Evolutionary conservation across 2,797 vertebrate species (phyloP).

Genomic region (Scolopax bukidnonensis): DNA sequence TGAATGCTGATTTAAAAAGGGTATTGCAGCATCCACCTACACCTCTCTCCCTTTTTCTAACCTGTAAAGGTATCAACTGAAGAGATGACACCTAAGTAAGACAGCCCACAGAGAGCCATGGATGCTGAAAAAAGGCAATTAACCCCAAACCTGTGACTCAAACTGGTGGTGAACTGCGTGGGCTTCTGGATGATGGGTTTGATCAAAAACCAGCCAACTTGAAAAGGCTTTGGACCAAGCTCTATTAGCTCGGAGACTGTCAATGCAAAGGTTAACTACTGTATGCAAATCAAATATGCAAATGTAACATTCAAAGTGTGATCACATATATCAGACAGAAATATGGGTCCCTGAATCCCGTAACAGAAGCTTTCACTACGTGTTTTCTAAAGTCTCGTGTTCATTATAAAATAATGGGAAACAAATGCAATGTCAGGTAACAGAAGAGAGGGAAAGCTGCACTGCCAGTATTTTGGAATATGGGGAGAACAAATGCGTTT

Average conservation of each 20-base stretch:
- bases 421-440: background rate
- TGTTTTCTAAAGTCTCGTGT: conserved; percentile 12
- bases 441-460: background rate
- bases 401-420: conserved; percentile 37
- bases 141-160: conserved; percentile 37
- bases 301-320: conserved; percentile 69
- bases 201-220: conserved; percentile 10
- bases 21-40: background rate
- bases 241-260: conserved; percentile 36
- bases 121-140: conserved; percentile 46
- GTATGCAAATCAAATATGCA: conserved; percentile 67
- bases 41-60: background rate
- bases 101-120: background rate
- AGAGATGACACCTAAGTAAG: background rate
- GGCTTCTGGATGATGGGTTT: background rate
- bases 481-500: fast-evolving
- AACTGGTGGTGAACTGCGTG: background rate
- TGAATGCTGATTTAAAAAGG: background rate
- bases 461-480: background rate
- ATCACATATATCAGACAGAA: conserved; percentile 49
- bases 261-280: conserved; percentile 52
- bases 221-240: conserved; percentile 8
- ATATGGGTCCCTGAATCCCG: conserved; percentile 8
- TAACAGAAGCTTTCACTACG: background rate
- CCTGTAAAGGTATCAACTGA: background rate